Evolutionary conservation across 1,140 invertebrate genomes (phyloP).

Genomic region (Tachypleus tridentatus): DNA sequence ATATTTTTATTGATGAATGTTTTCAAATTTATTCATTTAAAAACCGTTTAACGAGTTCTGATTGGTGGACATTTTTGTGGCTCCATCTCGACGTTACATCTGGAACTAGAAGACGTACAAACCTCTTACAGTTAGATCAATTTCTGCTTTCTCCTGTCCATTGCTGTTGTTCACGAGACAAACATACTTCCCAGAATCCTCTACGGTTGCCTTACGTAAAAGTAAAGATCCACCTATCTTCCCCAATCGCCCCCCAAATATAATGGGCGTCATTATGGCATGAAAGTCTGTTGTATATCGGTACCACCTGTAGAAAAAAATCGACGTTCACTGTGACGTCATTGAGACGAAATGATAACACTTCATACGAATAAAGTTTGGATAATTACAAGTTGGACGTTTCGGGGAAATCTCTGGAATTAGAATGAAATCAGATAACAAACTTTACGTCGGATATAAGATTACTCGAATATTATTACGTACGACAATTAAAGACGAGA

Average conservation of each 20-base stretch:
- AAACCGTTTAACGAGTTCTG: too few relatives aligned
- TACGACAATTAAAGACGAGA: too few relatives aligned
- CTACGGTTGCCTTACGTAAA: constrained; percentile 17
- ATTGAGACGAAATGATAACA: neutral
- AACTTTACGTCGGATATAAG: too few relatives aligned
- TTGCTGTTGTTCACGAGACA: constrained; percentile 27
- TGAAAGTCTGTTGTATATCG: constrained; percentile 9
- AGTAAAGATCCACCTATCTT: constrained; percentile 22
- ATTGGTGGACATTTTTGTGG: too few relatives aligned
- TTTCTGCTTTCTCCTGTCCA: constrained; percentile 26
- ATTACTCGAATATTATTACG: too few relatives aligned
- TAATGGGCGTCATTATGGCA: constrained; percentile 7
- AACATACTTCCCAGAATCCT: constrained; percentile 24
- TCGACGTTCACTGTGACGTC: neutral
- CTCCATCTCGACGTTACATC: too few relatives aligned
- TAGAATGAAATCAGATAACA: too few relatives aligned
- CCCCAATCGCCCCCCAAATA: constrained; percentile 6
- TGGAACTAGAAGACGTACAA: neutral
- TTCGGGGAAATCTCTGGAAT: neutral
- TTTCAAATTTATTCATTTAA: too few relatives aligned
- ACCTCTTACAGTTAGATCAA: constrained; percentile 26
- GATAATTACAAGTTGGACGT: neutral
- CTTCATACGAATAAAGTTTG: constrained; percentile 1
- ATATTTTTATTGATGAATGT: too few relatives aligned
- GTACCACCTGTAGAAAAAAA: constrained; percentile 12